Percentiles rank a stretch among this genome's conserved stretches.
phyloP scores from a whole-genome alignment of 1,140 invertebrate species.

The Sipha flava region DNA sequence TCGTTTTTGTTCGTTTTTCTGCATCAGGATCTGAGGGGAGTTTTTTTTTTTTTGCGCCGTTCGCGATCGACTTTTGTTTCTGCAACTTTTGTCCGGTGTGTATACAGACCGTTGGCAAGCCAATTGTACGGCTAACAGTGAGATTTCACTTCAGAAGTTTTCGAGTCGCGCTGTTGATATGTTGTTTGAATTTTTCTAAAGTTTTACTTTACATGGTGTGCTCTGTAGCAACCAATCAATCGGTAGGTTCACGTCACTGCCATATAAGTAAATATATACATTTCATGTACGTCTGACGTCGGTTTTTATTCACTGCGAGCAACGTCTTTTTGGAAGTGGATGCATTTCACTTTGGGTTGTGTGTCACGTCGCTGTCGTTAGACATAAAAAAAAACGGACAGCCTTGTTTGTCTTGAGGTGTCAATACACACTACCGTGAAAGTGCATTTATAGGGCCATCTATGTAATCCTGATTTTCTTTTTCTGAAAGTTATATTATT shows the following conservation, averaged over 20 bases:
- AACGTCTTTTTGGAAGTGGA: background rate
- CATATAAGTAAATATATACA: background rate
- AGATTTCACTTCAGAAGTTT: background rate
- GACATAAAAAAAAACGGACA: background rate
- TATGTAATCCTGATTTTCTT: background rate
- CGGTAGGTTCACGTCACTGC: background rate
- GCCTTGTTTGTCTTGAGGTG: constrained; percentile 12
- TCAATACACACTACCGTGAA: background rate
- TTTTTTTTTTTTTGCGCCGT: no score
- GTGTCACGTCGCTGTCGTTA: background rate
- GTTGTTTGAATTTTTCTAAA: background rate
- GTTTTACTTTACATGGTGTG: background rate
- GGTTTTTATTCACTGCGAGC: background rate
- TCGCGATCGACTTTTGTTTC: no score
- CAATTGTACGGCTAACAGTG: no score
- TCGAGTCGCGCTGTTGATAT: background rate
- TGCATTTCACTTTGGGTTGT: constrained; percentile 2
- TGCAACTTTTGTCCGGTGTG: no score
- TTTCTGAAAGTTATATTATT: background rate
- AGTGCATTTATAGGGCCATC: background rate
- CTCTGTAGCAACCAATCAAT: background rate
- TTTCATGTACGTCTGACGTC: background rate
- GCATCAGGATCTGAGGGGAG: no score
- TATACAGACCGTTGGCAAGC: no score
- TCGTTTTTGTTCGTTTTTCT: no score